Evolutionary conservation across 2,797 vertebrate genomes (phyloP).

Genomic region (Pangasius larnaudii): DNA sequence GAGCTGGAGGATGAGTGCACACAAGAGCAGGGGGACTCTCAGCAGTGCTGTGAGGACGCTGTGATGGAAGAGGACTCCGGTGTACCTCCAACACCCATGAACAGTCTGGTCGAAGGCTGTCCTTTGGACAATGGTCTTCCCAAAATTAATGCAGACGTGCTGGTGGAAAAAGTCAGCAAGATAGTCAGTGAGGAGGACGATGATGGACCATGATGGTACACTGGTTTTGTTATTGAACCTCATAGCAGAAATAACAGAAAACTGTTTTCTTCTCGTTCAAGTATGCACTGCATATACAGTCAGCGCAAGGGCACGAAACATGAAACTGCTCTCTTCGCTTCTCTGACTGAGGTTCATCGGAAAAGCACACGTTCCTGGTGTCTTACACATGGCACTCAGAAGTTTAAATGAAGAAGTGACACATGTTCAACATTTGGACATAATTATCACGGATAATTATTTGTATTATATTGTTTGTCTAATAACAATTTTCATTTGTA

Average conservation of each 20-base stretch:
- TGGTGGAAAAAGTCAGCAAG: constrained; percentile 84
- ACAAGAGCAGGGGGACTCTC: constrained; percentile 38
- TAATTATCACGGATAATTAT: constrained; percentile 22
- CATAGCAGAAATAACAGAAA: constrained; percentile 14
- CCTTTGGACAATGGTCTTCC: constrained; percentile 87
- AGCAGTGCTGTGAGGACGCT: constrained; percentile 50
- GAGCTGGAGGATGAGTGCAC: constrained; percentile 57
- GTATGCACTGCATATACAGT: constrained; percentile 12
- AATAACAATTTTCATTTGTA: constrained; percentile 10
- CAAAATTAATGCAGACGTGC: constrained; percentile 77
- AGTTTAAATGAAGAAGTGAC: not conserved
- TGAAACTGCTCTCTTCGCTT: not conserved
- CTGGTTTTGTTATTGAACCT: not conserved
- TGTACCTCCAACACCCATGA: constrained; percentile 89
- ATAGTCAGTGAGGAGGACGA: constrained; percentile 69
- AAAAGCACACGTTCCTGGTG: constrained; percentile 32
- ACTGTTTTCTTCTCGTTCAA: constrained; percentile 21
- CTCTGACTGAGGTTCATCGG: constrained; percentile 34
- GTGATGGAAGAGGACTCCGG: constrained; percentile 64
- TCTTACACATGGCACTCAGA: constrained; percentile 1
- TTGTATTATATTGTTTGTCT: constrained; percentile 15
- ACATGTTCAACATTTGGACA: constrained; percentile 23
- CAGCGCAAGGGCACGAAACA: constrained; percentile 17
- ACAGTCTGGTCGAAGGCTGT: constrained; percentile 94
- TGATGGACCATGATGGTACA: constrained; percentile 47